Base-by-base conservation (phyloP, 2,113 vertebrate species). In the Morone chrysops region DNA sequence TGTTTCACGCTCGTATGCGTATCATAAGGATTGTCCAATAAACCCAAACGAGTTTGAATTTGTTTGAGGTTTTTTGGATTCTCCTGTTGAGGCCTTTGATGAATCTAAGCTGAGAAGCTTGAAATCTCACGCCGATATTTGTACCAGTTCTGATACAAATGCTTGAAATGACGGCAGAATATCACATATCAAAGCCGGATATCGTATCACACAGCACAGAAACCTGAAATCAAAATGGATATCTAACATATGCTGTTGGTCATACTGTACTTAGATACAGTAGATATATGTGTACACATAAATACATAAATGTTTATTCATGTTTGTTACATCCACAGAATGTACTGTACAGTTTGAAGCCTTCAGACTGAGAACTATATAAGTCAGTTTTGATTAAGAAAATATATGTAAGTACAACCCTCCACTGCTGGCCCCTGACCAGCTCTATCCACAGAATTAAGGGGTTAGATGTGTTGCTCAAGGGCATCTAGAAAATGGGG, bases 61-160 rank as follows among this genome's bases (percentile, higher is more conserved):
- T n/a, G 68, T 70, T 47, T 47, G 45, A 3, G 11, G 0, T 41
- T 54, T 63, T 79, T 75, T 73, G 50, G 75, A 78, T 72, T 75
- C 31, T 83, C 70, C 77, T 50, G 66, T 60, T 14, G 72, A 81
- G 77, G 83, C 83, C 83, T 88, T 90, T 7, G 4, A 53, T 69
- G 61, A 87, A 81, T 75, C 73, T 10, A 45, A 75, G 54, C 62
- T 25, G 17, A 74, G 76, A 80, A 61, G 67, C 77, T 77, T 89
- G 62, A 73, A 80, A 41, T 77, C 43, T 38, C 38, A n/a, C 22
- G 45, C 31, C 31, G 31, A 31, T 31, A 59, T 17, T 25, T 73
- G 13, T 59, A 61, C 41, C 56, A 31, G 16, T 31, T 38, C 8
- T 22, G 60, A 17, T 50, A 31, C n/a, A 17, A 68, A 36, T 6